Conservation (phyloP, 1,140 invertebrate species). For the Eciton burchellii region DNA sequence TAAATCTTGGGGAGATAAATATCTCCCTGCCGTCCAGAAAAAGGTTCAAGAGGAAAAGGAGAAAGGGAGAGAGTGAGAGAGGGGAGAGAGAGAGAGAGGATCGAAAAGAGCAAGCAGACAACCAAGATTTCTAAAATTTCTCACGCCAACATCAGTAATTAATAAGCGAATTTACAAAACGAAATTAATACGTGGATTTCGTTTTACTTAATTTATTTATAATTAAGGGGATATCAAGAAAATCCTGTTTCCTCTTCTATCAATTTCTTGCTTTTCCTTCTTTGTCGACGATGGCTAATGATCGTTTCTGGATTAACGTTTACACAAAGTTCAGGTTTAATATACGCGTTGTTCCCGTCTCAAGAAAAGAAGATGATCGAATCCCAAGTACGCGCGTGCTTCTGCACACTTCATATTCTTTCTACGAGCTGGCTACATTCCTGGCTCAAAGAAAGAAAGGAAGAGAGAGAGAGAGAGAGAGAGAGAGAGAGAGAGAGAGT, state of each 20-base stretch:
- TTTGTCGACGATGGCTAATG: not conserved
- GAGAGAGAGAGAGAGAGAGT: no score
- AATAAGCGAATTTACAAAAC: no score
- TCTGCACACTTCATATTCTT: not conserved
- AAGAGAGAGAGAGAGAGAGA: no score
- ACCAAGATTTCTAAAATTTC: not conserved
- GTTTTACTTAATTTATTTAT: not conserved
- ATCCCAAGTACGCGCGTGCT: no score
- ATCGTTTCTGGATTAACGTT: conserved; percentile 6
- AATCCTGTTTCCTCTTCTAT: not conserved
- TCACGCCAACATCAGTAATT: not conserved
- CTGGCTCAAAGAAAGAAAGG: conserved; percentile 3
- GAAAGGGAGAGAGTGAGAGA: not conserved
- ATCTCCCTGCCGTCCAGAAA: not conserved
- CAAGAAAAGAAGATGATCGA: not conserved
- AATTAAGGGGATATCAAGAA: not conserved
- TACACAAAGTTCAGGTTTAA: not conserved
- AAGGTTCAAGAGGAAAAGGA: not conserved
- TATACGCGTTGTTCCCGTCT: not conserved
- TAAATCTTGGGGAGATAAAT: conserved; percentile 47
- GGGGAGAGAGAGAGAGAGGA: not conserved
- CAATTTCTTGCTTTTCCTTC: not conserved
- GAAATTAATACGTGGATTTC: not conserved
- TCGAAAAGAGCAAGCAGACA: not conserved
- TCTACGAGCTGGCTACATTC: not conserved